Conservation (phyloP, 2,797 vertebrate genomes). For the Enteromius anoplus region DNA sequence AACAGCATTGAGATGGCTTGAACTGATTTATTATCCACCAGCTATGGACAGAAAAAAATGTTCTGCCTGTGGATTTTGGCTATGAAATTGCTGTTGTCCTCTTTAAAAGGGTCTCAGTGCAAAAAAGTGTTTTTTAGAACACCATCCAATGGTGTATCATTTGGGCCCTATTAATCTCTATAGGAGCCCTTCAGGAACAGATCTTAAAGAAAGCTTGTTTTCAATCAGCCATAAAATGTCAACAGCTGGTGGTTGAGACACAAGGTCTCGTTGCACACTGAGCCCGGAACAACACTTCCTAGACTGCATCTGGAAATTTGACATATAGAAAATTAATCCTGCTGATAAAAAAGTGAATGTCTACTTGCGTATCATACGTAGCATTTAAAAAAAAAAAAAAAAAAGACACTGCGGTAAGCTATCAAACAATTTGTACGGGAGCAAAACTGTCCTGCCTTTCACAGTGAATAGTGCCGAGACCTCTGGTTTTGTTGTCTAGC, state of each 20-base stretch:
- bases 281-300: conserved; percentile 15
- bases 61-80: conserved; percentile 36
- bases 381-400: conserved; percentile 33
- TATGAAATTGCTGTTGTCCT: conserved; percentile 57
- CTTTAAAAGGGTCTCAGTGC: conserved; percentile 53
- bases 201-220: conserved; percentile 36
- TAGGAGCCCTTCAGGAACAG: conserved; percentile 52
- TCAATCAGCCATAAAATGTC: conserved; percentile 44
- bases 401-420: conserved; percentile 66
- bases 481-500: conserved; percentile 72
- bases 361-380: conserved; percentile 32
- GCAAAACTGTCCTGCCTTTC: conserved; percentile 71
- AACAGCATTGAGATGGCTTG: not conserved
- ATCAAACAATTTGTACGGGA: conserved; percentile 67
- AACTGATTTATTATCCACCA: conserved; percentile 17
- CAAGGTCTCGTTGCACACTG: not conserved
- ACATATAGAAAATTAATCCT: not conserved
- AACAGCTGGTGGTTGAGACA: conserved; percentile 45
- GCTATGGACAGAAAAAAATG: conserved; percentile 9
- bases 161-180: conserved; percentile 56
- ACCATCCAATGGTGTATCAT: conserved; percentile 58
- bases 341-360: conserved; percentile 24
- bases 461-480: conserved; percentile 68
- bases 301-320: not conserved
- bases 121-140: conserved; percentile 56